Conservation (phyloP, 2,113 vertebrate genomes). For the Sturnira hondurensis region DNA sequence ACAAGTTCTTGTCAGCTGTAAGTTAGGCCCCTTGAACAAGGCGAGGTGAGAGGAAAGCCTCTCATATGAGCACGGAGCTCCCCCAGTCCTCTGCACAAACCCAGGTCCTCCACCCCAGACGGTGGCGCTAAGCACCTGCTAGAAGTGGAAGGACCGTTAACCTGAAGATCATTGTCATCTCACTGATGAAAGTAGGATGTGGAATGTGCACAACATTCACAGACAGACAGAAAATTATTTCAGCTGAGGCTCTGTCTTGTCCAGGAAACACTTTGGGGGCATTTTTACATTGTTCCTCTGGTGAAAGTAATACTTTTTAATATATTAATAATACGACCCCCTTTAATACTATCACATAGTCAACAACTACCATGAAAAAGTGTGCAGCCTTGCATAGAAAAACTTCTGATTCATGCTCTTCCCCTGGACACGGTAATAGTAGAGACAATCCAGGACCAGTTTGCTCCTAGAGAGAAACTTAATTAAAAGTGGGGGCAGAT, state of each 20-base stretch:
- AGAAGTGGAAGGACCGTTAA: background rate
- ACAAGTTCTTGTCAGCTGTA: constrained; percentile 62
- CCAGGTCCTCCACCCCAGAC: background rate
- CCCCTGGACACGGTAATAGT: background rate
- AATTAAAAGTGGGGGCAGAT: background rate
- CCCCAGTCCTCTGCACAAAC: background rate
- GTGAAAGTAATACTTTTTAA: background rate
- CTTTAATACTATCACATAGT: background rate
- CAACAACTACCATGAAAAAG: background rate
- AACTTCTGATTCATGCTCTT: background rate
- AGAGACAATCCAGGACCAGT: background rate
- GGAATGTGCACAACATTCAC: background rate
- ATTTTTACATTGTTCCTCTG: background rate
- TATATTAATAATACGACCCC: background rate
- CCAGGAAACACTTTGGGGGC: background rate
- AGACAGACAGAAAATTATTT: background rate
- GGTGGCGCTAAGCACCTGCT: background rate
- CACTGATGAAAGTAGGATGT: background rate
- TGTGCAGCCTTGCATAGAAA: background rate
- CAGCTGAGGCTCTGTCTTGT: background rate
- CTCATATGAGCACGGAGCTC: constrained; percentile 23
- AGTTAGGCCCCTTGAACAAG: constrained; percentile 62
- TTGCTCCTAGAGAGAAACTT: background rate
- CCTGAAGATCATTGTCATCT: background rate
- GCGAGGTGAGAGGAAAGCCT: constrained; percentile 52